These are phyloP conservation scores for Cataglyphis rosenhaueri DNA, from an alignment of 2,888 invertebrate species.

Conservation along the genomic window DNA sequence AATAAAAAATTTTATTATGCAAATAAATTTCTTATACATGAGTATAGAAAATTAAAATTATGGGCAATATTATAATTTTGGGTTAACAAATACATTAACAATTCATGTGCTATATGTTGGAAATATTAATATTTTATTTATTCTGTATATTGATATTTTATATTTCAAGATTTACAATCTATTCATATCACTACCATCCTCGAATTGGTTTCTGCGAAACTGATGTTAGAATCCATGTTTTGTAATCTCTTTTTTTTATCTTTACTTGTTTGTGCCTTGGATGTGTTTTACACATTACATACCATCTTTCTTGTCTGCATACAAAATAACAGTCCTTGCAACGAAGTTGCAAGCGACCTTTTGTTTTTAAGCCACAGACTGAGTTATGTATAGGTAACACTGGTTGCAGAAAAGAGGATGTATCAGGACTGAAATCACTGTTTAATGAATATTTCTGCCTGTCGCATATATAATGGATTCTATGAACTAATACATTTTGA, in stretches of 20 bases:
- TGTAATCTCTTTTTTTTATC: conserved; percentile 89
- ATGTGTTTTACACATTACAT: conserved; percentile 91
- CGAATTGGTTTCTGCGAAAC: conserved; percentile 89
- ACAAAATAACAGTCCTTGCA: conserved; percentile 94
- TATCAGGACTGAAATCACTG: conserved; percentile 11
- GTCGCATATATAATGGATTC: conserved; percentile 44
- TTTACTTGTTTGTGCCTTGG: conserved; percentile 94
- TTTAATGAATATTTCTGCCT: conserved; percentile 18
- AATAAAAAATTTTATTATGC: background rate
- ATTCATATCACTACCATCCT: conserved; percentile 85
- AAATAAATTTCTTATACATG: background rate
- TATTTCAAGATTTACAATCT: conserved; percentile 2
- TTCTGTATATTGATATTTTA: background rate
- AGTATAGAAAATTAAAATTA: background rate
- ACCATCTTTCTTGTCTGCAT: conserved; percentile 89
- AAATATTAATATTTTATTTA: conserved; percentile 2
- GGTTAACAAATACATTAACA: background rate
- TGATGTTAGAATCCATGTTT: conserved; percentile 92
- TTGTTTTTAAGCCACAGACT: conserved; percentile 90
- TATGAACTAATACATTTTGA: conserved; percentile 22
- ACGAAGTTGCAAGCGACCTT: conserved; percentile 89
- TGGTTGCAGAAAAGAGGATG: conserved; percentile 73
- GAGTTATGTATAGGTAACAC: conserved; percentile 80
- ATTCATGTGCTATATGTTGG: background rate
- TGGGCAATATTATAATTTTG: background rate